Evolutionary conservation across 2,113 vertebrate species (phyloP).

Genomic region (Alaudala cheleensis): DNA sequence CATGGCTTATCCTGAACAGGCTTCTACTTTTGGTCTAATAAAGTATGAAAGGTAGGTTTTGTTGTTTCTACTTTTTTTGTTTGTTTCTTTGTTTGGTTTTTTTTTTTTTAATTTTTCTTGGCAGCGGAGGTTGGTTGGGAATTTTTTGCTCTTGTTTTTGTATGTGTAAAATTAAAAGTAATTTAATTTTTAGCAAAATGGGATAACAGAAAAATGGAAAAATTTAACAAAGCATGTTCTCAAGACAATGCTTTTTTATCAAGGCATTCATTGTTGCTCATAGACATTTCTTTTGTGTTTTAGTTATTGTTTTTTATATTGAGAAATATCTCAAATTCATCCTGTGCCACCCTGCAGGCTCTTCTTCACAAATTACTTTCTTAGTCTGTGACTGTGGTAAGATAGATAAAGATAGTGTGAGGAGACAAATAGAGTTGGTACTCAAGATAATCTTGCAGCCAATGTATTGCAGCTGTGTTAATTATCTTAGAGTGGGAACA

Average conservation of each 20-base stretch:
- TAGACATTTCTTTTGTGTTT: background rate
- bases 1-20: background rate
- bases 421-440: too few relatives aligned
- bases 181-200: background rate
- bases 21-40: background rate
- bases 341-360: background rate
- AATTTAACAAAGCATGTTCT: background rate
- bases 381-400: background rate
- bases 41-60: background rate
- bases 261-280: background rate
- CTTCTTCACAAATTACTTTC: background rate
- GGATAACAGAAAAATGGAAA: background rate
- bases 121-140: background rate
- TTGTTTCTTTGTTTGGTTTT: background rate
- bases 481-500: too few relatives aligned
- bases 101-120: background rate
- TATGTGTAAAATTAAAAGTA: background rate
- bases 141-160: background rate
- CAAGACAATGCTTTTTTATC: background rate
- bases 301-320: background rate
- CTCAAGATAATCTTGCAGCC: too few relatives aligned
- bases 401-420: too few relatives aligned
- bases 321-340: background rate
- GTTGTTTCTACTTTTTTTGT: rapidly evolving
- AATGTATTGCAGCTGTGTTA: too few relatives aligned